Base-by-base conservation (phyloP, 2,888 invertebrate species). In the Pollenia amentaria region DNA sequence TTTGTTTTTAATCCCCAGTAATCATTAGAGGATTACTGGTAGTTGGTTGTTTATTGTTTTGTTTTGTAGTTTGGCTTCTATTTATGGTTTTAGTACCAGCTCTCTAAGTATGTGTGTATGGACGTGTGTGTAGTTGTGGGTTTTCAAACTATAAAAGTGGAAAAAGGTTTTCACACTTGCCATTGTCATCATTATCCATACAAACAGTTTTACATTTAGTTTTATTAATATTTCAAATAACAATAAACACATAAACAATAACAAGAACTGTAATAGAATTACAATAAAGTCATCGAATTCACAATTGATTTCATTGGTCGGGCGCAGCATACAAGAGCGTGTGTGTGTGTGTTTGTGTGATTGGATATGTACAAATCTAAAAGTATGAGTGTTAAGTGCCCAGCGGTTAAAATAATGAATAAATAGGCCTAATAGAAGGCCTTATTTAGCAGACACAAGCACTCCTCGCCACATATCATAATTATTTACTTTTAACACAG, bases 131-230 rank as follows among this genome's bases (percentile, higher is more conserved):
- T 29, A n/a, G 57, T 48, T 38, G 38, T 62, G 42, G 16, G 55
- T 4, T 81, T 76, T 42, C 38, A 69, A 80, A 81, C 75, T 87
- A 77, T 84, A 53, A 78, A 85, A 82, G 65, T 80, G 75, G 65
- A 85, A 84, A 85, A 84, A 79, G 82, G 82, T 77, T 86, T 87
- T 88, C 85, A 86, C 88, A 88, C 87, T 87, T 84, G 84, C 77
- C 72, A 55, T 84, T 87, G 62, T 73, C 42, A 55, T 29, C 8
- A 29, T 29, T 42, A 51, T 12, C 8, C 4, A 64, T 8, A 29
- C 11, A 48, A 48, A 11, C 12, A 57, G 0, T 16, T 16, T 21
- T 3, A 16, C 16, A 44, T 18, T 8, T 18, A 40, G 1, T 11
- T 44, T 62, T 42, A 21, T 51, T 53, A 62, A 48, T 60, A 40